These are phyloP conservation scores for Momotus momota DNA, from an alignment of 2,797 vertebrate genomes.

Conservation along the genomic window DNA sequence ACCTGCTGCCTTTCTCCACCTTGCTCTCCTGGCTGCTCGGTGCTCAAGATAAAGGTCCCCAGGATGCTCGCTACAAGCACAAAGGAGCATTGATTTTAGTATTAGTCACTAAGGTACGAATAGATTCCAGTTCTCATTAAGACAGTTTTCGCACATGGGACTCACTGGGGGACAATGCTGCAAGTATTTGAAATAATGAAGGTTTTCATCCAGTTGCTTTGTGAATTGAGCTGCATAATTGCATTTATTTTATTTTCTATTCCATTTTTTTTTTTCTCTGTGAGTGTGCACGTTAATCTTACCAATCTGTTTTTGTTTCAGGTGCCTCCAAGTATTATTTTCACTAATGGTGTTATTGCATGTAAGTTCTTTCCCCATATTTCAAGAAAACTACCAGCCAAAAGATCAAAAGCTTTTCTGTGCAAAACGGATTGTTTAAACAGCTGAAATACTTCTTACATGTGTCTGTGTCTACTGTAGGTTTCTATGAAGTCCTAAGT, in stretches of 20 bases:
- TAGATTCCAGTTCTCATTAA: background rate
- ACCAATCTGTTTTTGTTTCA: slow-evolving; percentile 66
- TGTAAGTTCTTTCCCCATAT: slow-evolving; percentile 76
- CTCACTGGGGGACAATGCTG: background rate
- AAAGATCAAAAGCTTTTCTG: slow-evolving; percentile 71
- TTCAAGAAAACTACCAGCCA: slow-evolving; percentile 74
- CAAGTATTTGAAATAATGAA: slow-evolving; percentile 50
- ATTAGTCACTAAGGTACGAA: slow-evolving; percentile 3
- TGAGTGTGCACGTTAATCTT: background rate
- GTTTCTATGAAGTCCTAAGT: slow-evolving; percentile 65
- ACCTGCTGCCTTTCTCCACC: background rate
- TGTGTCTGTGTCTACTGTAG: slow-evolving; percentile 44
- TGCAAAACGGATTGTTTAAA: slow-evolving; percentile 74
- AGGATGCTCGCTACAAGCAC: background rate
- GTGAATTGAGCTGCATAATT: slow-evolving; percentile 46
- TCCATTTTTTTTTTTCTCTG: background rate
- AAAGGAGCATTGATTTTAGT: slow-evolving; percentile 33
- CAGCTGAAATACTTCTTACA: slow-evolving; percentile 61
- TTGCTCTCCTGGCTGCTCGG: background rate
- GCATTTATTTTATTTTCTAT: slow-evolving; percentile 47
- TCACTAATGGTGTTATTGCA: slow-evolving; percentile 62
- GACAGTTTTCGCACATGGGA: slow-evolving; percentile 20
- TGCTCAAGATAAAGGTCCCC: background rate
- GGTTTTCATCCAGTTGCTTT: background rate
- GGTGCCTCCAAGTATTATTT: slow-evolving; percentile 50